Evolutionary conservation across 2,797 vertebrate genomes (phyloP).

Genomic region (Gila robusta): DNA sequence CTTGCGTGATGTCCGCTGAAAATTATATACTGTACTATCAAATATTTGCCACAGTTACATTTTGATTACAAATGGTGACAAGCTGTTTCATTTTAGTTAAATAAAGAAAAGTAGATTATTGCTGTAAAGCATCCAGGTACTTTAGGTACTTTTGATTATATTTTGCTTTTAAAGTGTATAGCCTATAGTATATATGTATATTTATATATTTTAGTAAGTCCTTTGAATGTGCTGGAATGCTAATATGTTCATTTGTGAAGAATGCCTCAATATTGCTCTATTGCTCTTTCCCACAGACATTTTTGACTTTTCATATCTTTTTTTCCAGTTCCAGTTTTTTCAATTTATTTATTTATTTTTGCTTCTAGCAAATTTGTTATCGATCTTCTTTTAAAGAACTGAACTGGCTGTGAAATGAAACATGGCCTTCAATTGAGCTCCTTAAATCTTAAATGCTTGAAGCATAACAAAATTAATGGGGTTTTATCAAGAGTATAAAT

Average conservation of each 20-base stretch:
- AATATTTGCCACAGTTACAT: slow-evolving; percentile 29
- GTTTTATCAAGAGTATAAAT: slow-evolving; percentile 20
- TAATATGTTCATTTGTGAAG: slow-evolving; percentile 29
- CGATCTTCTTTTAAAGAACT: slow-evolving; percentile 4
- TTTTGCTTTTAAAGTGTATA: slow-evolving; percentile 58
- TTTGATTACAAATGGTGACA: slow-evolving; percentile 25
- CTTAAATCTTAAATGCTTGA: slow-evolving; percentile 3
- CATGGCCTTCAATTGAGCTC: slow-evolving; percentile 18
- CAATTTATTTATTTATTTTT: neutral
- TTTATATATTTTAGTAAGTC: slow-evolving; percentile 60
- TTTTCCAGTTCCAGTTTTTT: neutral
- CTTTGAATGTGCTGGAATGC: slow-evolving; percentile 38
- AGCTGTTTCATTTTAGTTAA: slow-evolving; percentile 21
- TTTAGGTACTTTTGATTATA: slow-evolving; percentile 46
- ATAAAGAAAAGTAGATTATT: slow-evolving; percentile 12
- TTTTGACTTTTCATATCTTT: neutral
- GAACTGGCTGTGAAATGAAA: slow-evolving; percentile 31
- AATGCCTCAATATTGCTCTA: slow-evolving; percentile 13
- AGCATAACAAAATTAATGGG: neutral
- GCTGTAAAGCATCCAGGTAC: slow-evolving; percentile 45
- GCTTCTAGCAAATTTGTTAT: neutral
- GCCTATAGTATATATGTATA: slow-evolving; percentile 51
- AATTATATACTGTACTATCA: slow-evolving; percentile 19
- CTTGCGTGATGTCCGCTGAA: slow-evolving; percentile 9
- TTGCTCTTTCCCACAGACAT: neutral